Evolutionary conservation across 2,888 invertebrate genomes (phyloP), one percentile per base, ranked within the genome.

Genomic region (Melolontha melolontha): DNA sequence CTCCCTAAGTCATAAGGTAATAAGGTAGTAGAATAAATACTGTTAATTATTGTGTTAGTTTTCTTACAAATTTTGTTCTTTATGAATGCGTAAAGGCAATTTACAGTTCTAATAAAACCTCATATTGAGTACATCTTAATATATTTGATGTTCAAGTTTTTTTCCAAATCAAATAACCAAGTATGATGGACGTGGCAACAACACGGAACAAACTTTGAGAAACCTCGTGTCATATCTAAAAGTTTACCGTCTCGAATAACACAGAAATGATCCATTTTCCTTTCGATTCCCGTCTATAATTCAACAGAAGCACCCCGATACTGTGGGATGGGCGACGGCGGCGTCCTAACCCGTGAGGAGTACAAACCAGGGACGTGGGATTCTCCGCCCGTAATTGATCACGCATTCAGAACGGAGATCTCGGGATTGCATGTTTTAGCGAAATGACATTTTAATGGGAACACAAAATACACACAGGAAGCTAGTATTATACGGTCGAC

Each of bases 391-490:
- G 74, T 76, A 77, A 78, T 78, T 78, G 78, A 78, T 77, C 77
- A 76, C 76, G 76, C 75, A 76, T 78, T 75, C 73, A 71, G 72
- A 76, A 71, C 75, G 75, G 57, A 42, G 57, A 57, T 71, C 74
- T 66, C 50, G 75, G 74, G 78, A 77, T 76, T 74, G 75, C 72
- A 70, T 75, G 77, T 76, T 76, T 74, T 72, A 73, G 72, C 73
- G 71, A 78, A 78, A 78, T 77, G 77, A 76, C 76, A 75, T 76
- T 77, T 77, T 77, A 78, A 77, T 78, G 76, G 67, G 66, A 69
- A 68, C 67, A 72, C 72, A 70, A 71, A 72, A 72, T 70, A 68
- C 67, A 71, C 66, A 63, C 52, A 66, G 69, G 67, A 65, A 63
- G 55, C 40, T 49, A 22, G 29, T 65, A 65, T 70, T 67, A 67